Base-by-base conservation (phyloP, 2,888 invertebrate species). In the Drosophila mayaguana region DNA sequence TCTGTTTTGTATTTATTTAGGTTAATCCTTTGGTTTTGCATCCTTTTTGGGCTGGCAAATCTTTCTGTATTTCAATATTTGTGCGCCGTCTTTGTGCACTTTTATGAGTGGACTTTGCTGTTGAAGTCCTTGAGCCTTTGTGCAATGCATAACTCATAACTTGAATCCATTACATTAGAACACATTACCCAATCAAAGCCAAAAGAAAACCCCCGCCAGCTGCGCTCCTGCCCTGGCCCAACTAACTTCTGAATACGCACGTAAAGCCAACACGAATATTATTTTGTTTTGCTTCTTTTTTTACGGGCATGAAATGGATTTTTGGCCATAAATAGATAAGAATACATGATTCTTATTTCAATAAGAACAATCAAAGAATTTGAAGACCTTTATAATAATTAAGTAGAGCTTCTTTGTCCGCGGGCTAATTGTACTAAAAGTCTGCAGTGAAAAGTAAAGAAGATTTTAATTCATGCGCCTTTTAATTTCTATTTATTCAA, bases 1-100 rank as follows among this genome's bases (percentile, higher is more conserved):
- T 78, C 77, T 82, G 83, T 76, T 89, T 85, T 78, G 70, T 88
- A 76, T 89, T 87, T 87, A 89, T 89, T 88, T 88, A 88, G 90
- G 88, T 88, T 87, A 87, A 87, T 89, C 88, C 88, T 81, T 81
- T 75, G 55, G 69, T 62, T 66, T 63, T 56, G 43, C 56, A 56
- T 46, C 48, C 45, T 45, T 61, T 69, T 38, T 36, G 18, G 48
- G 25, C 34, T 14, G 56, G 51, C 68, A 80, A 80, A 81, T 77
- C 79, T 71, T 63, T 61, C 75, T 75, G 78, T 73, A 64, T 80
- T 77, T 72, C 81, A 83, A 84, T 83, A 83, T 83, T 83, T 84
- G 81, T 79, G 56, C 77, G 66, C 55, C 51, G 71, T 71, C 75
- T 76, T 83, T 83, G 81, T 81, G 78, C 71, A 78, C 73, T 83